Evolutionary conservation across 2,888 invertebrate genomes (phyloP), one percentile per base, ranked within the genome.

Genomic region (Cataglyphis cursor): DNA sequence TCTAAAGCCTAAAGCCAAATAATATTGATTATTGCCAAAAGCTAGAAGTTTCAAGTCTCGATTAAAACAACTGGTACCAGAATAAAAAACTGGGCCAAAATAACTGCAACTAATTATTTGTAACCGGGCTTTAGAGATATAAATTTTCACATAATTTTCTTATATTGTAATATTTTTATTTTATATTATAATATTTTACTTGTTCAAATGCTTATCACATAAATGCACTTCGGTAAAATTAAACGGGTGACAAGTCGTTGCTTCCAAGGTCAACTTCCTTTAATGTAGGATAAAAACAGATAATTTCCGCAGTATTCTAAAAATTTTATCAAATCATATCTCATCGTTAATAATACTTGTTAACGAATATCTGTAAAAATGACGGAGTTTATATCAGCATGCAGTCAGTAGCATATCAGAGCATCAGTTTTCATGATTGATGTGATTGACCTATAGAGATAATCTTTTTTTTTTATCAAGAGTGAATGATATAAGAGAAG

Each of bases 401-500:
- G 15, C 1, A 24, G 24, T 24, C 24, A 24, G 24, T 24, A 66
- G 18, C 24, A 24, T 41, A 44, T 68, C 68, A 28, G n/a, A 6
- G 31, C 31, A 31, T 6, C 6, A 31, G 0, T 31, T 31, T 59
- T 68, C 31, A 68, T 54, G 24, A 24, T 24, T 24, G 24, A 24
- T 54, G 12, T 41, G 57, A 76, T 31, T 68, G 57, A 78, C 15
- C 41, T 59, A 15, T 31, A 72, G 21, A 5, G 31, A 31, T 15
- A 15, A 65, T n/a, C 28, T 59, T 21, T 31, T 59, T 59, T 21
- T 31, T 59, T 44, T 10, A 31, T 31, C 31, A 41, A 28, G 21
- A 62, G 12, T 15, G n/a, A 9, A 54, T 18, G 24, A 18, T 8
- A 15, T 38, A 18, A 81, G 24, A 35, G 62, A 73, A 21, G 12